Base-by-base conservation (phyloP, 2,113 vertebrate genomes). In the Antechinus flavipes region DNA sequence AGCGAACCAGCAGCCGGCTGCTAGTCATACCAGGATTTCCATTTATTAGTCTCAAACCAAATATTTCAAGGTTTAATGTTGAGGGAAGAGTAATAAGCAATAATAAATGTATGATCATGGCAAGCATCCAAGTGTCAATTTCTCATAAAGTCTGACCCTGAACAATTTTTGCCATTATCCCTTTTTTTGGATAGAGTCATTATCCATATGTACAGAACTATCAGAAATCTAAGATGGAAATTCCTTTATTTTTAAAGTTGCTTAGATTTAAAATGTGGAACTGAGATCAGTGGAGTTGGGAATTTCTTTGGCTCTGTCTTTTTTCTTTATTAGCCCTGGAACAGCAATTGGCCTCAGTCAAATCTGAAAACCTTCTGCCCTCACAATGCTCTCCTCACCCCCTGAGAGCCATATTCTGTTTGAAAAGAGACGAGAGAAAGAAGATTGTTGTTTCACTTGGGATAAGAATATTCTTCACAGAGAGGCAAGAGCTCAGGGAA, bases 401-500 rank as follows among this genome's bases (percentile, higher is more conserved):
- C 93, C 49, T 2, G 94, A 94, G 95, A 91, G 90, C 93, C 90
- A 54, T 95, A 84, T 95, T 97, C 96, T 94, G 42, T 97, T 95
- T 95, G 90, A 91, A 98, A 97, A 93, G 91, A 92, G n/a, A 91
- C 93, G 42, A 91, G 89, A 89, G 89, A 92, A 55, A 8, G 52
- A 90, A 90, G 93, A 89, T 96, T 96, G 94, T 54, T 95, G 94
- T 96, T 96, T 95, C 96, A 90, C 89, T 92, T n/a, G 92, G 96
- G 61, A 56, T 93, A 90, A 92, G 95, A 94, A 94, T 94, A 92
- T 93, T 76, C 91, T 96, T 95, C 94, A 90, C 30, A 8, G 47
- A 68, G 96, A 93, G 89, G 54, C 1, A 14, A 91, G 92, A 90
- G 91, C 96, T 95, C 68, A 2, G 22, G 2, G 84, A 54, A n/a